Evolutionary conservation across 2,888 invertebrate species (phyloP), one percentile per base, ranked within the genome.

Genomic region (Hypomecis punctinalis): DNA sequence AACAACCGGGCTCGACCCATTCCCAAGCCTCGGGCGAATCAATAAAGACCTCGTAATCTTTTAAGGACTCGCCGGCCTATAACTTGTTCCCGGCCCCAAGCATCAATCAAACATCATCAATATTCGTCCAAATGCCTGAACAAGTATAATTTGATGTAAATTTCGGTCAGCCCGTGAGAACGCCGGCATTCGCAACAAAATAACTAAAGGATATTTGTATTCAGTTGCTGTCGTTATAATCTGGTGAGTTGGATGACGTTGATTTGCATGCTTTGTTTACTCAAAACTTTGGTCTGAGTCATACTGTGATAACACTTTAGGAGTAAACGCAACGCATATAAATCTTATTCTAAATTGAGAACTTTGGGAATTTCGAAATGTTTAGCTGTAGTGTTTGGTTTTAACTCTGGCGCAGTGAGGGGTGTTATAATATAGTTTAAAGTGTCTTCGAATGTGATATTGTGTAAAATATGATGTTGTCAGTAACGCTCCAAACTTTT

Each of bases 81-180:
- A 52, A 47, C 52, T 36, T 13, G 56, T 48, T 49, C 47, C 51
- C 60, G 47, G 63, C 47, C 63, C 47, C 51, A 71, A 72, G 67
- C 67, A 66, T 64, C 63, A 69, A 71, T 73, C 68, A 70, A 56
- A 67, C 42, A 58, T 58, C 67, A 71, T 71, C 69, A 64, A 67
- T 72, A 71, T 67, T 65, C 67, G 61, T 68, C 64, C 51, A 68
- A 68, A 67, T 70, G 65, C 69, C 64, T 64, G 66, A 66, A 70
- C 68, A 67, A 69, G 70, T 71, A 71, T 70, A 69, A 76, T 78
- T 78, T 70, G 61, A 72, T 70, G 70, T 69, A 68, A 67, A 82
- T 83, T 77, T 75, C 74, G 60, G 73, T 77, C 61, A 73, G 66
- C 69, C 73, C 83, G 83, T 84, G 85, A 78, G 85, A 85, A 83